Conservation (phyloP, 2,888 invertebrate genomes). For the Eueremaeus valkanovi region DNA sequence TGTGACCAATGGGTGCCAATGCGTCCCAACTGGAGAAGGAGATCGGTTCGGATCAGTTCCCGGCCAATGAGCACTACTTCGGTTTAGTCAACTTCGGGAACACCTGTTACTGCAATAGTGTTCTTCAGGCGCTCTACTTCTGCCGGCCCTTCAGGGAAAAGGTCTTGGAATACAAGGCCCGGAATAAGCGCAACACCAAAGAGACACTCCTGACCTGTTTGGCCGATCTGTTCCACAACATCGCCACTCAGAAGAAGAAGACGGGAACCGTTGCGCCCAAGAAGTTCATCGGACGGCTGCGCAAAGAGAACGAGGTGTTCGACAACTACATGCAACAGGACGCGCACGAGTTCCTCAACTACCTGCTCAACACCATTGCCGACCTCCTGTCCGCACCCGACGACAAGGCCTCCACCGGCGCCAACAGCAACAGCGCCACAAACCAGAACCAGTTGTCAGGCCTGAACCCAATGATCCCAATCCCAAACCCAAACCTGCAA, state of each 20-base stretch:
- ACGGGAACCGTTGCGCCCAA: conserved; percentile 98
- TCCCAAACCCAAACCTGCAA: too few species aligned
- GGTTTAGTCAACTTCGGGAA: conserved; percentile 99
- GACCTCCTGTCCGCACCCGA: conserved; percentile 68
- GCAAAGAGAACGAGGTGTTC: conserved; percentile 98
- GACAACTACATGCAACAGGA: conserved; percentile 99
- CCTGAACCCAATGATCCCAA: too few species aligned
- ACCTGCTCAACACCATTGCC: conserved; percentile 96
- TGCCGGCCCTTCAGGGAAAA: conserved; percentile 98
- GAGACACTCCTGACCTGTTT: conserved; percentile 96
- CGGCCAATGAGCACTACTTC: conserved; percentile 98
- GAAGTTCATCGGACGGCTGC: conserved; percentile 94
- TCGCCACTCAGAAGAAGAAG: conserved; percentile 99
- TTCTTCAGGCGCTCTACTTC: conserved; percentile 97
- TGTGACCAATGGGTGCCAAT: conserved; percentile 74
- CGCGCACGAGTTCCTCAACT: conserved; percentile 99
- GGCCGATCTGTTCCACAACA: conserved; percentile 97
- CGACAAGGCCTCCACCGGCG: conserved; percentile 42
- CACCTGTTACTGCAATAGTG: conserved; percentile 99
- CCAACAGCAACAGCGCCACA: too few species aligned
- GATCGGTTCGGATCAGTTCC: conserved; percentile 96
- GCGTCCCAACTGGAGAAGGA: conserved; percentile 98
- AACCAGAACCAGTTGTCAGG: neutral
- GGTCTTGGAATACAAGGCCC: conserved; percentile 94
- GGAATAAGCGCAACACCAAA: conserved; percentile 74